These are phyloP conservation scores for Trichomycterus rosablanca DNA, from an alignment of 2,113 vertebrate species.

Conservation along the genomic window DNA sequence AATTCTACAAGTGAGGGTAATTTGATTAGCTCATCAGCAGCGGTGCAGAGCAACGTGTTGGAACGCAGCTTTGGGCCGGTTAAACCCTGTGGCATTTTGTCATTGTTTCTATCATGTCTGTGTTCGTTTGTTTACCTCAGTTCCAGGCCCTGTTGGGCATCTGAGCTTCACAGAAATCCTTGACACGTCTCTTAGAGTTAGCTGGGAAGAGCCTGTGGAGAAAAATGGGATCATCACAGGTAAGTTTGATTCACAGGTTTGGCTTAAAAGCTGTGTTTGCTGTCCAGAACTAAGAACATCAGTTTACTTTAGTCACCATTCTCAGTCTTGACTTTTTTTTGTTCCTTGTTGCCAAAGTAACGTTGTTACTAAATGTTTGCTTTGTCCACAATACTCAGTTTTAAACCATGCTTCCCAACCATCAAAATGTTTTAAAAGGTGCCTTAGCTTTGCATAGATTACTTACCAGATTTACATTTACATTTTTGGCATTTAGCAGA, in stretches of 20 bases:
- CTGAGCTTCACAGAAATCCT: conserved; percentile 94
- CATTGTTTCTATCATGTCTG: conserved; percentile 13
- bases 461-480: no score
- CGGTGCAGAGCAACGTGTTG: not conserved
- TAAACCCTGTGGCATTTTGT: conserved; percentile 13
- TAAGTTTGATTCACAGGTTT: conserved; percentile 55
- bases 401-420: no score
- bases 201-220: conserved; percentile 90
- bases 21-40: conserved; percentile 32
- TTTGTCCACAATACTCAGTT: no score
- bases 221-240: conserved; percentile 89
- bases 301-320: no score
- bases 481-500: no score
- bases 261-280: no score
- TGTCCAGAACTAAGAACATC: no score
- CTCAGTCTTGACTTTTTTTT: no score
- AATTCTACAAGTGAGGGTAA: conserved; percentile 38
- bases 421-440: no score
- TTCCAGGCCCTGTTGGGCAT: conserved; percentile 82
- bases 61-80: conserved; percentile 19
- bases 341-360: no score
- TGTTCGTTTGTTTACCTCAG: conserved; percentile 57
- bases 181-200: conserved; percentile 91
- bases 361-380: no score
- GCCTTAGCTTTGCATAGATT: no score